Base-by-base conservation (phyloP, 2,113 vertebrate species). In the Macrotus californicus region DNA sequence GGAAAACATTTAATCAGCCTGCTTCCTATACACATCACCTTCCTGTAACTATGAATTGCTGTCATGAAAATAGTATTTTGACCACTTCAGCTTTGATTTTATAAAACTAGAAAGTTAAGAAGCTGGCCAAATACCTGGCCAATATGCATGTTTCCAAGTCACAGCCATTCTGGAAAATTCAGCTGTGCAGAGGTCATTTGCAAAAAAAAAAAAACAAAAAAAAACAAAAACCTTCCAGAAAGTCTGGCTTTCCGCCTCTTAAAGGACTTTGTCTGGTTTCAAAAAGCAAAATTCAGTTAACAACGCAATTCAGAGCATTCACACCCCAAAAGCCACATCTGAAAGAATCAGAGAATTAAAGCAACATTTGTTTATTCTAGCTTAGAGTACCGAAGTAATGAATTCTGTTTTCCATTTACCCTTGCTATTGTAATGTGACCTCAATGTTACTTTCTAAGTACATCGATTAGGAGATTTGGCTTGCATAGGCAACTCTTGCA, bases 331-430 rank as follows among this genome's bases (percentile, higher is more conserved):
- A 59, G 59, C 59, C n/a, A 87, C 76, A 72, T 94, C 43, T 81
- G 75, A 89, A 94, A 87, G 43, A 94, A 92, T 81, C 80, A 95
- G 90, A 77, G 87, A 67, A 96, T 50, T 84, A 81, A 90, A 96
- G 70, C 36, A 64, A 81, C 59, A 72, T 81, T 83, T 87, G 50
- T 95, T 96, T 92, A 66, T 43, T 96, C 67, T 87, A 70, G 13
- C 69, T 87, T 36, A 87, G 29, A 83, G 76, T 73, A 89, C n/a
- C 7, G 19, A 94, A n/a, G 70, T 67, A 93, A 96, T 95, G 93
- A 92, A 95, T 82, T 94, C 94, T 89, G 43, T 41, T 94, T 96
- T 85, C 70, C 67, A 82, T 92, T 94, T 94, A 43, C 94, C 76
- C 77, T 94, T 61, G 77, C 69, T 85, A 96, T 89, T 91, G 61